Percentiles rank a stretch among this genome's conserved stretches.
phyloP scores from a whole-genome alignment of 2,797 vertebrate species.

The Varecia variegata region DNA sequence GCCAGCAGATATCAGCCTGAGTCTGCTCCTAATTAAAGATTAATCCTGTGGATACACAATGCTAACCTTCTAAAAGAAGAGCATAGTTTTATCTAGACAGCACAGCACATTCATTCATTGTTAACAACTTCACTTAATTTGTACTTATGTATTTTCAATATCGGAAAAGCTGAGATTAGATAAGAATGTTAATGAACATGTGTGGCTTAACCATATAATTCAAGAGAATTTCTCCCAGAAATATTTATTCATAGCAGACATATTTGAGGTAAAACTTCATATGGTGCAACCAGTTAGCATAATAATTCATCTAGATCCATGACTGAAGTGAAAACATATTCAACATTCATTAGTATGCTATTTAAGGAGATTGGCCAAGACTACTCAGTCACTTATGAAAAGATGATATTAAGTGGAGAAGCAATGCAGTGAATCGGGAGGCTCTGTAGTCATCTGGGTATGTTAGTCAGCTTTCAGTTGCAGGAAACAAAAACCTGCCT shows the following conservation, averaged over 20 bases:
- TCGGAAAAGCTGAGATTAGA: neutral
- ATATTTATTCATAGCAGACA: neutral
- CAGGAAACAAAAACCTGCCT: neutral
- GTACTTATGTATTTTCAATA: neutral
- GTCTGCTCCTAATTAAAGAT: slow-evolving; percentile 6
- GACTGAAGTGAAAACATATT: neutral
- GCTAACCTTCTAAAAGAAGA: neutral
- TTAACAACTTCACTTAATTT: neutral
- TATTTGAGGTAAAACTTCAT: neutral
- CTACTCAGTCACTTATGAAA: neutral
- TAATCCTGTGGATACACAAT: neutral
- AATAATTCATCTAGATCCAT: neutral
- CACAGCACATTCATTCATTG: neutral
- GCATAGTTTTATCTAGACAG: neutral
- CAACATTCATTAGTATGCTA: neutral
- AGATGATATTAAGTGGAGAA: neutral
- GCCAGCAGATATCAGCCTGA: neutral
- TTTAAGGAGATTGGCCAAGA: neutral
- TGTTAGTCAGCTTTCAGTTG: neutral
- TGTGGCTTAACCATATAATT: neutral
- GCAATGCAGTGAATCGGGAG: neutral
- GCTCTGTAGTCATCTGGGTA: neutral
- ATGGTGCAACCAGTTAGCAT: neutral
- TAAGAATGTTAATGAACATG: neutral
- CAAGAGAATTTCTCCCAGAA: neutral